Base-by-base conservation (phyloP, 2,888 invertebrate species). In the Incurvaria masculella region DNA sequence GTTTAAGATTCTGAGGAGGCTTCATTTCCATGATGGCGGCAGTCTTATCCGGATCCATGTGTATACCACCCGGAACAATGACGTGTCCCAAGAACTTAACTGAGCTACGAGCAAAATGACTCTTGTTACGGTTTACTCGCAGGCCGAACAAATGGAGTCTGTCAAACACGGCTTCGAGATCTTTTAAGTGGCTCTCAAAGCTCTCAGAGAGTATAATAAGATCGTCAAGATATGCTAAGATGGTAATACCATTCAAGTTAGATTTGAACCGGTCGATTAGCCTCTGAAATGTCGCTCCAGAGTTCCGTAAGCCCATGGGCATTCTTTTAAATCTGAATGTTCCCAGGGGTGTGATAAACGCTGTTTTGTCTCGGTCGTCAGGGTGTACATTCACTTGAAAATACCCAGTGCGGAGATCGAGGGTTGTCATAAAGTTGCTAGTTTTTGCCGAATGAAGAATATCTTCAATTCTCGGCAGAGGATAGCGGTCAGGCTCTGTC, bases 391-490 rank as follows among this genome's bases (percentile, higher is more conserved):
- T 56, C 1, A 60, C 50, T 38, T 60, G 60, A 56, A 57, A 59
- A 26, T 59, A 60, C 0, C 60, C 60, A 3, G 60, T 49, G 6
- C 51, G 45, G 0, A 63, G 43, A 46, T 61, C 59, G 1, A 62
- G n/a, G 4, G 56, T 52, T 1, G 55, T 49, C 59, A 61, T 61
- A 21, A 38, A 60, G 1, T 55, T 51, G 1, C 53, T 56, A 1
- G 57, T 54, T 47, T 60, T 61, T 0, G 62, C 58, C 8, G 55
- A 51, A 42, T 63, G 60, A 2, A 63, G 47, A 0, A 62, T 42
- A 45, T 61, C 61, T 23, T 60, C 57, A 2, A 59, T 58, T 2
- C 53, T 8, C 1, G 58, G 58, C 8, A 60, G 48, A 2, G 57
- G 58, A 42, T 58, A 59, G 2, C 51, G 50, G 47, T 63, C 61